These are phyloP conservation scores for Epinephelus coioides DNA, from an alignment of 2,797 vertebrate genomes.

Conservation along the genomic window DNA sequence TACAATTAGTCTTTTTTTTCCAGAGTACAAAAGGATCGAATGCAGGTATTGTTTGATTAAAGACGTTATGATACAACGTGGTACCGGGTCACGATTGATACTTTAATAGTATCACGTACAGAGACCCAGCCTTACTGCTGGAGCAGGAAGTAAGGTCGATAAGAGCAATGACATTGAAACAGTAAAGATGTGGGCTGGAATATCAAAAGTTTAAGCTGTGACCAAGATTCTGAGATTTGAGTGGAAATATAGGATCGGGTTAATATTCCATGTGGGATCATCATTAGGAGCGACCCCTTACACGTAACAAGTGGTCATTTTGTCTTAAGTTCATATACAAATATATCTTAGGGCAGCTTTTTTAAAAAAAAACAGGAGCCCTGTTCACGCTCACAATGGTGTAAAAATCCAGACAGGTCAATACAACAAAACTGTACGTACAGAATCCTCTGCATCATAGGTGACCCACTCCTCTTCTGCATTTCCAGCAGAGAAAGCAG, in stretches of 20 bases:
- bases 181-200: not conserved
- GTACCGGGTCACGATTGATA: no score
- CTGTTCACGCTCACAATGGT: not conserved
- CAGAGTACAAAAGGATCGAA: no score
- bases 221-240: not conserved
- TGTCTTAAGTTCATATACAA: no score
- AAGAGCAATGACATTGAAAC: not conserved
- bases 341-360: not conserved
- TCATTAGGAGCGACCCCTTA: not conserved
- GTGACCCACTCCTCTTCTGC: conserved; percentile 13
- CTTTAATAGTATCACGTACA: no score
- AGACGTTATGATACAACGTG: no score
- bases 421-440: not conserved
- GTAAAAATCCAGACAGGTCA: not conserved
- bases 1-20: no score
- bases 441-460: conserved; percentile 21
- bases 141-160: not conserved
- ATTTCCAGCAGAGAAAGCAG: conserved; percentile 59
- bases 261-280: not conserved
- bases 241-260: not conserved
- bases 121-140: no score
- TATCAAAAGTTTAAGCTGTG: not conserved
- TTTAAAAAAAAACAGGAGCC: not conserved
- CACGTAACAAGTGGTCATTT: not conserved
- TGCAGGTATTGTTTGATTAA: no score